Base-by-base conservation (phyloP, 2,888 invertebrate genomes). In the Ametastegia equiseti region DNA sequence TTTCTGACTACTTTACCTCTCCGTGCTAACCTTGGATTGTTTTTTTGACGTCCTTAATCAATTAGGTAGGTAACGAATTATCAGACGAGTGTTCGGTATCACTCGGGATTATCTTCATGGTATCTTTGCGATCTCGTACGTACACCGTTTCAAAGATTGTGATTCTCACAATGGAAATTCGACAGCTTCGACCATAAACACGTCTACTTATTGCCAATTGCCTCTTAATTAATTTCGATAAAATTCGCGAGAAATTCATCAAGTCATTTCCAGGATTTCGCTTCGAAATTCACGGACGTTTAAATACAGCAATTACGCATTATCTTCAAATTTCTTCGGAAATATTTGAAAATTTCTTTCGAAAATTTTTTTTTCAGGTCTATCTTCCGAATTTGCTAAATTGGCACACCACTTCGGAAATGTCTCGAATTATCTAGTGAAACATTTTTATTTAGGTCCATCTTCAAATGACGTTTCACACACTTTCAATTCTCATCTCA, bases 31-130 rank as follows among this genome's bases (percentile, higher is more conserved):
- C 42, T 42, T 42, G 42, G 5, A 42, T 42, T 42, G 5, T 9
- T 30, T 60, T 15, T 60, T 30, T 30, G 4, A 30, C 15, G 13
- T 60, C 30, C 27, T 60, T 30, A 30, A 60, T 60, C 60, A 60
- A 60, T 60, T 60, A 27, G 60, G 30, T 30, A 30, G 30, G 13
- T 60, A 11, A 5, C 15, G 30, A 30, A 30, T 60, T 15, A 60
- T 60, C n/a, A n/a, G n/a, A n/a, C n/a, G 42, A 67, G 19, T 19
- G 42, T 23, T 39, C 11, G 13, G 19, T 67, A 67, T 42, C 36
- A 42, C 60, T 39, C n/a, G 19, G 67, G 36, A 67, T 67, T 67
- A 67, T 67, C 67, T n/a, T 67, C 19, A 39, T 42, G 6, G n/a
- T 67, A 67, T 36, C 67, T 67, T 13, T 19, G 19, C 11, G 39